Conservation (phyloP, 1,140 invertebrate species). For the Plodia interpunctella region DNA sequence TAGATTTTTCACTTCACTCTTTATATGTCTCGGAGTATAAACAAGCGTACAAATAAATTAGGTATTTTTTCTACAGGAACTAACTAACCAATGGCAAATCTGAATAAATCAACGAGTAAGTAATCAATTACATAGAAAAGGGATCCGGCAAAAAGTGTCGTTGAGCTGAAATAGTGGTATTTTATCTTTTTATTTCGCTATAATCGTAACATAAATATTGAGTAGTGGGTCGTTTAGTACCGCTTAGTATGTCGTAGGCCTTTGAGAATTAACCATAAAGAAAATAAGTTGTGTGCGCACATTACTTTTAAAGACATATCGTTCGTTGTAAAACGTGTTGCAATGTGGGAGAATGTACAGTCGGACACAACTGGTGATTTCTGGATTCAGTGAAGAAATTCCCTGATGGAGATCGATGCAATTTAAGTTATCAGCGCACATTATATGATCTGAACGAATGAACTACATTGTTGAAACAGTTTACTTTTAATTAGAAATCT, state of each 20-base stretch:
- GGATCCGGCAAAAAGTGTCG: slow-evolving; percentile 2
- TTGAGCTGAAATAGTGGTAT: slow-evolving; percentile 3
- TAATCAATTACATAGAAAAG: slow-evolving; percentile 6
- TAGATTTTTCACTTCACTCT: too few relatives aligned
- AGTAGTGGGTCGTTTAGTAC: slow-evolving; percentile 8
- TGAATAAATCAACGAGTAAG: background rate
- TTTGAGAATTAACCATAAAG: slow-evolving; percentile 15
- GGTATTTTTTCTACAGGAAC: slow-evolving; percentile 16
- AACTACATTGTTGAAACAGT: too few relatives aligned
- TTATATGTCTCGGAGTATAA: too few relatives aligned
- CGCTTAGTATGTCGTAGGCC: slow-evolving; percentile 13
- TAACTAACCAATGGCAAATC: background rate
- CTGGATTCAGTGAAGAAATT: background rate
- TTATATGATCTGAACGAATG: too few relatives aligned
- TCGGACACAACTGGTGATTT: background rate
- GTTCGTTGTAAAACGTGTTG: slow-evolving; percentile 8
- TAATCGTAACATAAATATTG: slow-evolving; percentile 20
- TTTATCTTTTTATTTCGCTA: slow-evolving; percentile 16
- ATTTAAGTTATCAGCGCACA: too few relatives aligned
- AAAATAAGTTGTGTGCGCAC: slow-evolving; percentile 4
- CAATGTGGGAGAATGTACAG: slow-evolving; percentile 6
- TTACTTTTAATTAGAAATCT: too few relatives aligned
- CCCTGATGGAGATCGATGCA: too few relatives aligned
- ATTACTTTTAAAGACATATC: slow-evolving; percentile 15
- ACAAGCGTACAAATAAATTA: background rate